Evolutionary conservation across 2,113 vertebrate species (phyloP), one percentile per base, ranked within the genome.

Genomic region (Caretta caretta): DNA sequence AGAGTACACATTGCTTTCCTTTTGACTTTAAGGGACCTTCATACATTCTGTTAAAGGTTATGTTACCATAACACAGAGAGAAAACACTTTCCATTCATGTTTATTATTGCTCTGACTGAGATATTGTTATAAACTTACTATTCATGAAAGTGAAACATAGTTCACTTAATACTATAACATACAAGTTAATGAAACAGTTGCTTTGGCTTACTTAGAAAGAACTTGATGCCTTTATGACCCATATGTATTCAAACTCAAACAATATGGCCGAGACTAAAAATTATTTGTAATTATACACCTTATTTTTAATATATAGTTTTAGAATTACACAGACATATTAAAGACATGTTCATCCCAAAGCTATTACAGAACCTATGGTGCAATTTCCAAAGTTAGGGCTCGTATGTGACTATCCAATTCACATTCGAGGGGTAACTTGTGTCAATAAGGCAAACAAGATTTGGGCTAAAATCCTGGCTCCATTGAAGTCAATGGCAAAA

Each of bases 71-170:
- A 53, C 6, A 17, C 8, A 83, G 51, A 89, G 46, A 85, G 49
- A 87, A 48, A 86, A 85, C 9, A 42, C 13, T 94, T 91, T 86
- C 56, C 90, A 4, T 88, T 93, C 49, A 80, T 92, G 87, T 97
- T 97, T 96, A 56, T 87, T 90, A 4, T 78, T 94, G 78, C 81
- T 95, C 65, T 89, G 82, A 59, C 94, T 80, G 57, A 93, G 94
- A 62, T 79, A 89, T 72, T 89, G 80, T 72, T 96, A 22, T 10
- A 90, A 95, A 97, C 31, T 3, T 91, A 54, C 62, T 86, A 24
- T 80, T 92, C 81, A 90, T 85, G n/a, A 16, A 91, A 90, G 25
- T 89, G 83, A 51, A 80, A 54, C 38, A 17, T 19, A 65, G 8
- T 86, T 86, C 80, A 42, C 24, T 76, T 31, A 72, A 5, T 87